Percentiles rank a stretch among this genome's conserved stretches.
phyloP scores from a whole-genome alignment of 2,113 vertebrate species.

The Nansenia antarctica region DNA sequence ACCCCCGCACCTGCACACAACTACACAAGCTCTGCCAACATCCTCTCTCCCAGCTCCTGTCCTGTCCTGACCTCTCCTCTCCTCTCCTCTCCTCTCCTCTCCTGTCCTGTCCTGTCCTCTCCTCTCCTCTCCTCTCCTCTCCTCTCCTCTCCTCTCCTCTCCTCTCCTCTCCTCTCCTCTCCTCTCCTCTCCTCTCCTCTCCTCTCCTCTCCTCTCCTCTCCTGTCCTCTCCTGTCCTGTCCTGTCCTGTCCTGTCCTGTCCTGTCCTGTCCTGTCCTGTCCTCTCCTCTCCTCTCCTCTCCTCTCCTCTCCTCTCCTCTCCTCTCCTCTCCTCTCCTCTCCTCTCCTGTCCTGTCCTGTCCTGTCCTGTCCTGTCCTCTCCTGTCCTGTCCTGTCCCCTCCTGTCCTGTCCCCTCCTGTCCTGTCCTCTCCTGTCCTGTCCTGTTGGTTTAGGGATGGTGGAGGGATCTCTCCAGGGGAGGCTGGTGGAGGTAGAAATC shows the following conservation, averaged over 20 bases:
- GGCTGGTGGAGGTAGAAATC: too few relatives aligned
- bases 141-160: conserved; percentile 32
- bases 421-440: conserved; percentile 35
- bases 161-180: conserved; percentile 38
- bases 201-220: too few relatives aligned
- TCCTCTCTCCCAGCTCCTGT: background rate
- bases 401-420: conserved; percentile 45
- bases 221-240: conserved; percentile 23
- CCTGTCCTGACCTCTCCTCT: background rate
- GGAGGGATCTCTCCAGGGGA: conserved; percentile 20
- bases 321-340: conserved; percentile 1
- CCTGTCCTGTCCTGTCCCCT: background rate
- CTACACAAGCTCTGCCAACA: background rate
- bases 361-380: too few relatives aligned
- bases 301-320: conserved; percentile 37
- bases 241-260: conserved; percentile 37
- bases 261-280: too few relatives aligned
- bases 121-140: background rate
- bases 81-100: conserved; percentile 32
- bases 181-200: too few relatives aligned
- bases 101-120: conserved; percentile 39
- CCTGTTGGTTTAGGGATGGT: conserved; percentile 24
- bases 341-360: background rate
- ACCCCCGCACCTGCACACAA: background rate
- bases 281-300: conserved; percentile 22